Evolutionary conservation across 2,797 vertebrate genomes (phyloP).

Genomic region (Leptoclinus maculatus): DNA sequence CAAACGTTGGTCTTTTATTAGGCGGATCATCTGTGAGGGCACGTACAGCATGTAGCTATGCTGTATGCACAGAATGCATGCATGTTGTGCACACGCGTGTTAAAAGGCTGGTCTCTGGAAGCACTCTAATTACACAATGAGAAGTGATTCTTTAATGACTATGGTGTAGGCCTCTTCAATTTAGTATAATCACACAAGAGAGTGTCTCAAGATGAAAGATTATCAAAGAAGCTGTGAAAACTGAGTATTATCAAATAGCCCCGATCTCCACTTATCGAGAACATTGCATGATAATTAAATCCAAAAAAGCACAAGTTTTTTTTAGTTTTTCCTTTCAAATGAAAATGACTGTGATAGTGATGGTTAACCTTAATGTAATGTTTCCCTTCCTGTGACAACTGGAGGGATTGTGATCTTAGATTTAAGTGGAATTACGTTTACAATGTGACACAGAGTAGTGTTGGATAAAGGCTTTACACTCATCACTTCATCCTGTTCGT

Average conservation of each 20-base stretch:
- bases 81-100: slow-evolving; percentile 7
- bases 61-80: background rate
- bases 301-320: slow-evolving; percentile 55
- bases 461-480: background rate
- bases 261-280: slow-evolving; percentile 78
- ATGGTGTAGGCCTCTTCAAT: slow-evolving; percentile 79
- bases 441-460: background rate
- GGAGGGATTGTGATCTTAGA: slow-evolving; percentile 14
- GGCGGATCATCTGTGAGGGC: background rate
- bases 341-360: slow-evolving; percentile 52
- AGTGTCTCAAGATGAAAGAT: slow-evolving; percentile 80
- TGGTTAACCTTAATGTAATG: slow-evolving; percentile 49
- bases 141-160: slow-evolving; percentile 82
- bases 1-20: background rate
- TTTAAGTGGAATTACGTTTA: background rate
- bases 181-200: slow-evolving; percentile 80
- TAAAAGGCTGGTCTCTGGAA: slow-evolving; percentile 50
- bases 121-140: slow-evolving; percentile 76
- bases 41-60: no score
- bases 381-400: slow-evolving; percentile 43
- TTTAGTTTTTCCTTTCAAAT: slow-evolving; percentile 47
- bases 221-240: slow-evolving; percentile 75
- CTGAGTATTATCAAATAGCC: slow-evolving; percentile 77
- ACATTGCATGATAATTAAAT: slow-evolving; percentile 73
- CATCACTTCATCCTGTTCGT: no score